phyloP scores from a whole-genome alignment of 2,888 invertebrate species.

The Drosophila merina region DNA sequence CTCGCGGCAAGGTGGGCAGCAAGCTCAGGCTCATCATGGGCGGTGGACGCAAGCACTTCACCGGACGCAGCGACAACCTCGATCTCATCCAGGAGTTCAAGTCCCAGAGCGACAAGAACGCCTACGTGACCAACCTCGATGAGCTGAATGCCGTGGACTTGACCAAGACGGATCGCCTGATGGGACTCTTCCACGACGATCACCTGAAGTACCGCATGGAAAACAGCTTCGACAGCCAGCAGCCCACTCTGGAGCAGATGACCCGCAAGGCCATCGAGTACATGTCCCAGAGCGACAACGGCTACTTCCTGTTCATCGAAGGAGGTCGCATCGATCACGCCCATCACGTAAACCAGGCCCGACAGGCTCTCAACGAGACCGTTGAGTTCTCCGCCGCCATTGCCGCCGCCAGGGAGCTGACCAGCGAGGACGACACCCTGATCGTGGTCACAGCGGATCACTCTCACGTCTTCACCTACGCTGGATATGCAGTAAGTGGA shows the following conservation, averaged over 20 bases:
- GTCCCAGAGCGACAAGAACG: slow-evolving; percentile 82
- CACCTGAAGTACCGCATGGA: slow-evolving; percentile 90
- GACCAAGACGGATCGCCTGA: slow-evolving; percentile 85
- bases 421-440: slow-evolving; percentile 89
- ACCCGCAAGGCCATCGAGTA: slow-evolving; percentile 90
- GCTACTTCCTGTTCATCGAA: slow-evolving; percentile 92
- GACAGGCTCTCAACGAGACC: slow-evolving; percentile 82
- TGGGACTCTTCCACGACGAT: slow-evolving; percentile 88
- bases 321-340: slow-evolving; percentile 85
- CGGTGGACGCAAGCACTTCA: slow-evolving; percentile 87
- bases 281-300: slow-evolving; percentile 87
- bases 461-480: slow-evolving; percentile 90
- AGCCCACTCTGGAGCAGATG: slow-evolving; percentile 92
- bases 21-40: slow-evolving; percentile 91
- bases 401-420: slow-evolving; percentile 86
- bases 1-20: slow-evolving; percentile 87
- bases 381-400: slow-evolving; percentile 91
- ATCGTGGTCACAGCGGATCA: slow-evolving; percentile 93
- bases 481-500: slow-evolving; percentile 87
- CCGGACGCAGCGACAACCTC: slow-evolving; percentile 86
- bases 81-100: slow-evolving; percentile 89
- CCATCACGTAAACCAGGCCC: slow-evolving; percentile 81
- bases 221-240: slow-evolving; percentile 82
- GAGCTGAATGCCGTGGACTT: slow-evolving; percentile 84
- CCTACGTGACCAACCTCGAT: slow-evolving; percentile 85